Percentiles rank a stretch among this genome's conserved stretches.
Evolutionary conservation across 1,140 invertebrate species (phyloP).

Genomic region (Ips typographus): DNA sequence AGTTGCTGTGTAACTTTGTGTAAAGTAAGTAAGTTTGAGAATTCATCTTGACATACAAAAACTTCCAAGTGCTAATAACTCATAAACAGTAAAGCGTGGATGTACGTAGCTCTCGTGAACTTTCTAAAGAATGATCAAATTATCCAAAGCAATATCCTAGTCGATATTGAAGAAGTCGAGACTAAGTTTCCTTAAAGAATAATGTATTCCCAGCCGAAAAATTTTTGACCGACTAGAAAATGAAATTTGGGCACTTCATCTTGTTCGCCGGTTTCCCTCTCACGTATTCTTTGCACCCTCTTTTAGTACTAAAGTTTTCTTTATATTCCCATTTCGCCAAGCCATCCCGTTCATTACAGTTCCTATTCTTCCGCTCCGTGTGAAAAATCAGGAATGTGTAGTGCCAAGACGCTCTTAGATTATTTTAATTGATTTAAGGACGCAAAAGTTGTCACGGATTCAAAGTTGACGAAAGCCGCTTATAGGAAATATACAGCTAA

Average conservation of each 20-base stretch:
- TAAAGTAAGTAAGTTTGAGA: too few relatives aligned
- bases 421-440: constrained; percentile 3
- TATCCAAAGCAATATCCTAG: background rate
- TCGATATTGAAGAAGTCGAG: background rate
- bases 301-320: constrained; percentile 47
- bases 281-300: constrained; percentile 38
- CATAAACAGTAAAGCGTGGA: too few relatives aligned
- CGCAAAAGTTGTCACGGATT: background rate
- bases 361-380: constrained; percentile 43
- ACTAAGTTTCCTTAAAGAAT: constrained; percentile 14
- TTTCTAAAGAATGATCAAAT: background rate
- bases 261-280: constrained; percentile 35
- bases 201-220: constrained; percentile 24
- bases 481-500: constrained; percentile 16
- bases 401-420: constrained; percentile 12
- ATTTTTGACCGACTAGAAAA: constrained; percentile 46
- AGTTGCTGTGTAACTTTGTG: too few relatives aligned
- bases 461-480: constrained; percentile 7
- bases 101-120: too few relatives aligned
- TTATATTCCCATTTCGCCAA: constrained; percentile 47
- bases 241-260: constrained; percentile 48
- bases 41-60: too few relatives aligned
- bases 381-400: constrained; percentile 22
- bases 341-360: constrained; percentile 41
- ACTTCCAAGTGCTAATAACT: too few relatives aligned